phyloP scores from a whole-genome alignment of 1,140 invertebrate species.

The Drosophila varians region DNA sequence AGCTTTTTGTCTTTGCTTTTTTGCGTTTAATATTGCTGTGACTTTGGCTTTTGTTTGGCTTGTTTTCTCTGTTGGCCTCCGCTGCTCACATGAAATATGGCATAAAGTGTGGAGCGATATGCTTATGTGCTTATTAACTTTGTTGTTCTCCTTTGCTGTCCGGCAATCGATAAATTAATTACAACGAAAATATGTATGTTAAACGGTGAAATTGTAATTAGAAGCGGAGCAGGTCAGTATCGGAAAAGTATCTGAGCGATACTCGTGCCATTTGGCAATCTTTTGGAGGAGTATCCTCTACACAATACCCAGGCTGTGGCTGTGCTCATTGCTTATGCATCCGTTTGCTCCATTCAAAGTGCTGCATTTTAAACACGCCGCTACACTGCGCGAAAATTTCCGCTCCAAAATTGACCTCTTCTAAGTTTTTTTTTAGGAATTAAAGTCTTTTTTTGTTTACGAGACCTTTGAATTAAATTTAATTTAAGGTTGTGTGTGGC shows the following conservation, averaged over 20 bases:
- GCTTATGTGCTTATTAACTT: conserved; percentile 53
- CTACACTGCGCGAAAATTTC: conserved; percentile 27
- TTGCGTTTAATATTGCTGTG: conserved; percentile 3
- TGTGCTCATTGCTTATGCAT: conserved; percentile 44
- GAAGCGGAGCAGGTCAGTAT: not conserved
- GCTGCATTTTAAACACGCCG: conserved; percentile 42
- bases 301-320: conserved; percentile 32
- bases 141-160: conserved; percentile 27
- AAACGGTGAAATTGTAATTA: conserved; percentile 43
- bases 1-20: conserved; percentile 12
- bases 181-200: conserved; percentile 47
- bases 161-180: conserved; percentile 71
- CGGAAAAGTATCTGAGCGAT: not conserved
- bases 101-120: conserved; percentile 26
- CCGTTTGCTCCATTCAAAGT: conserved; percentile 41
- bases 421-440: not conserved
- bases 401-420: too few relatives aligned
- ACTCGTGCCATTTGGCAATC: too few relatives aligned
- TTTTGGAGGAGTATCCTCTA: conserved; percentile 8
- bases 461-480: not conserved
- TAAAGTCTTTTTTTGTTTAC: not conserved
- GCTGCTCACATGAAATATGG: conserved; percentile 13
- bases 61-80: conserved; percentile 42
- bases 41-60: conserved; percentile 49
- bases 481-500: not conserved